Conservation (phyloP, 2,113 vertebrate species). For the Hyperoodon ampullatus region DNA sequence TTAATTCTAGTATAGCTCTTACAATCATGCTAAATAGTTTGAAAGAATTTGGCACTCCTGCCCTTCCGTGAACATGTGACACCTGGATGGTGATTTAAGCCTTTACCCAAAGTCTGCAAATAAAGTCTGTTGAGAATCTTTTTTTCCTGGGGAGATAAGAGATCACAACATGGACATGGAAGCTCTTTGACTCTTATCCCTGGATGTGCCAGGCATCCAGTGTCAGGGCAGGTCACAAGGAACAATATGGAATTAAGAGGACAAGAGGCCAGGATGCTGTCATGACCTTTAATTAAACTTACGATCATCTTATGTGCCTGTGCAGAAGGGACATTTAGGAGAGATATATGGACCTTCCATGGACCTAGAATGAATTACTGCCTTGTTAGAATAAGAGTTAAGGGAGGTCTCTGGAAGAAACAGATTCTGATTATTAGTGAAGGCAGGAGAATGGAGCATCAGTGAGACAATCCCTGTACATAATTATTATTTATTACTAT, state of each 20-base stretch:
- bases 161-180: neutral
- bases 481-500: constrained; percentile 84
- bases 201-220: neutral
- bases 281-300: constrained; percentile 80
- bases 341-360: constrained; percentile 69
- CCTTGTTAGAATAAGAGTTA: constrained; percentile 78
- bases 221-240: constrained; percentile 24
- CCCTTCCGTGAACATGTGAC: neutral
- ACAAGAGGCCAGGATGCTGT: constrained; percentile 60
- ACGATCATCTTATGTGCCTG: constrained; percentile 58
- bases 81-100: neutral
- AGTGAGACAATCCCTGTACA: constrained; percentile 75
- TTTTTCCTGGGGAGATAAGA: neutral
- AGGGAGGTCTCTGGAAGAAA: constrained; percentile 61
- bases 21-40: neutral
- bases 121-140: neutral
- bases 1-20: neutral
- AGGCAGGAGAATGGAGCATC: constrained; percentile 65
- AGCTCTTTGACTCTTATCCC: neutral
- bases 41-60: neutral
- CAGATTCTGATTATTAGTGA: constrained; percentile 74
- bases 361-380: constrained; percentile 69
- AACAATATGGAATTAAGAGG: constrained; percentile 59
- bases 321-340: constrained; percentile 69
- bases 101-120: neutral